Percentiles rank a stretch among this genome's conserved stretches.
phyloP scores from a whole-genome alignment of 2,888 invertebrate genomes.

The Phalera bucephala region DNA sequence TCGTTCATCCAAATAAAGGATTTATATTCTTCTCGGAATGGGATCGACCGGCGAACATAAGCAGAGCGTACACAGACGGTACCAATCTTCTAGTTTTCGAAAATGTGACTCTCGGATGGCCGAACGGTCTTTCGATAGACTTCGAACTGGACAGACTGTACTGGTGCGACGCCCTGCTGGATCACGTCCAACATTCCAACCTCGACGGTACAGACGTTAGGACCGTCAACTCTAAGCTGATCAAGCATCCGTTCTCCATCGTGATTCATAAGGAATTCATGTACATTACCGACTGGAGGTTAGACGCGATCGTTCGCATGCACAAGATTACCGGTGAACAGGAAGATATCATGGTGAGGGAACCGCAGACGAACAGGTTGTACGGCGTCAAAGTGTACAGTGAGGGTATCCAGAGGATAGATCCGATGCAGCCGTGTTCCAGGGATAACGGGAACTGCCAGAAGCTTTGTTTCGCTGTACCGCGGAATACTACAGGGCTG shows the following conservation, averaged over 20 bases:
- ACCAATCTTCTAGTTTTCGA: slow-evolving; percentile 93
- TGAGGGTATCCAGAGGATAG: slow-evolving; percentile 87
- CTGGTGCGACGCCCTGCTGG: slow-evolving; percentile 98
- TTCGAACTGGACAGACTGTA: slow-evolving; percentile 94
- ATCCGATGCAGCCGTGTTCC: slow-evolving; percentile 90
- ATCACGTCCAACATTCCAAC: slow-evolving; percentile 97
- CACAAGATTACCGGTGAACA: slow-evolving; percentile 94
- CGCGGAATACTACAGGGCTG: slow-evolving; percentile 81
- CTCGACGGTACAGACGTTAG: slow-evolving; percentile 95
- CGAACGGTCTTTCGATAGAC: slow-evolving; percentile 97
- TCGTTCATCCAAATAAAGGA: slow-evolving; percentile 97
- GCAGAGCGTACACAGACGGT: slow-evolving; percentile 95
- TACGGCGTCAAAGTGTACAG: slow-evolving; percentile 97
- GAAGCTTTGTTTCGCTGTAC: slow-evolving; percentile 97
- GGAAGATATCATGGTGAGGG: slow-evolving; percentile 92
- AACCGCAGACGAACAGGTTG: slow-evolving; percentile 94
- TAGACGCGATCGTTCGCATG: slow-evolving; percentile 96
- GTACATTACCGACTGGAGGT: slow-evolving; percentile 98
- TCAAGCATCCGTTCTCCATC: slow-evolving; percentile 95
- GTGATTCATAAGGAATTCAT: slow-evolving; percentile 95
- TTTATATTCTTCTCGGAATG: slow-evolving; percentile 98
- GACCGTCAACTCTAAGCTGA: slow-evolving; percentile 93
- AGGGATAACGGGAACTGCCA: slow-evolving; percentile 95
- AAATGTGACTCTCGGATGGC: slow-evolving; percentile 97
- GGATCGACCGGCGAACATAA: slow-evolving; percentile 98